Evolutionary conservation across 2,113 vertebrate species (phyloP).

Genomic region (Cnemophilus loriae): DNA sequence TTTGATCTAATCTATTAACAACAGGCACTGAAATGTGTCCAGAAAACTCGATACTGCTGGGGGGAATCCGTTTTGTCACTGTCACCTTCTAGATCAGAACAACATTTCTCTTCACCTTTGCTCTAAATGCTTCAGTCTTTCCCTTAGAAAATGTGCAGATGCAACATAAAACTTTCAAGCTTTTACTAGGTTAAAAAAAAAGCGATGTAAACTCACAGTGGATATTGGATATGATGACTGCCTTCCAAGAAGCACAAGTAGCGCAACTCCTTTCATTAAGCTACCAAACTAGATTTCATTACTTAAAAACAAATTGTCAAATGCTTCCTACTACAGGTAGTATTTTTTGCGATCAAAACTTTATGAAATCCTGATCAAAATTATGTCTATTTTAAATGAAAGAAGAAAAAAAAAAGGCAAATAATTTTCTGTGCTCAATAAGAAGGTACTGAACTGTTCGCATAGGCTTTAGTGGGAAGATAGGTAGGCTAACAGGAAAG

Average conservation of each 20-base stretch:
- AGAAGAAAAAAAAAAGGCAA: neutral
- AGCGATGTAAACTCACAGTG: neutral
- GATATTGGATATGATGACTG: neutral
- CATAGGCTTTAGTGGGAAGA: neutral
- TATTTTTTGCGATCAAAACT: neutral
- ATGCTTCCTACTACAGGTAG: neutral
- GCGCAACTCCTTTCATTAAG: neutral
- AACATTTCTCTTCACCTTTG: neutral
- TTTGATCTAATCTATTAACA: neutral
- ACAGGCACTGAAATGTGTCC: fast-evolving
- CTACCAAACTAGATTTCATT: neutral
- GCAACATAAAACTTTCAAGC: neutral
- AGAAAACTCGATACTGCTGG: neutral
- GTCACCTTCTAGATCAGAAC: neutral
- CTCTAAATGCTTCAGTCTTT: neutral
- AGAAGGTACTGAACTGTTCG: neutral
- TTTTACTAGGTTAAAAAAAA: neutral
- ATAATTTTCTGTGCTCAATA: neutral
- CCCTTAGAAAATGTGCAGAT: neutral
- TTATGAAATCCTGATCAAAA: neutral
- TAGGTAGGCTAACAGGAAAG: neutral
- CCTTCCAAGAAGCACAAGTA: neutral
- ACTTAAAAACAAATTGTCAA: neutral
- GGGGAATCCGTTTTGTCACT: neutral
- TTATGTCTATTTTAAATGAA: fast-evolving